Conservation (phyloP, 2,797 vertebrate species). For the Spinus pinus region DNA sequence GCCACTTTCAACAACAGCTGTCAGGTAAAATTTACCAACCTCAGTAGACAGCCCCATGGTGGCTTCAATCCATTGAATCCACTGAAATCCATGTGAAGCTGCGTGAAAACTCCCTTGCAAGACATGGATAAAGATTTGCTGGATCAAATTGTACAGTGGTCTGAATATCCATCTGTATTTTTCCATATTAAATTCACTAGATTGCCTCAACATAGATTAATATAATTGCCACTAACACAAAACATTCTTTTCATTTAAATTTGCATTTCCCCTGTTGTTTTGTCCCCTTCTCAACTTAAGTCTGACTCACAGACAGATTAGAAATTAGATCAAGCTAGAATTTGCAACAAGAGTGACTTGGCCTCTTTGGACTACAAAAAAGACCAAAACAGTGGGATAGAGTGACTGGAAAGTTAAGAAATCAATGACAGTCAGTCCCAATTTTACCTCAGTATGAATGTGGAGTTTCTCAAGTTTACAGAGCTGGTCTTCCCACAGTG, state of each 20-base stretch:
- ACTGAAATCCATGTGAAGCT: background rate
- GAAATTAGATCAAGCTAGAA: constrained; percentile 7
- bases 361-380: background rate
- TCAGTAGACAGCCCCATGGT: background rate
- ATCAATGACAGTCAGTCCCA: background rate
- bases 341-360: background rate
- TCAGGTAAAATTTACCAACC: background rate
- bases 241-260: background rate
- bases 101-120: background rate
- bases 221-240: background rate
- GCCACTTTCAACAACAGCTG: background rate
- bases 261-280: background rate
- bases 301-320: background rate
- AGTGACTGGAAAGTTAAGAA: background rate
- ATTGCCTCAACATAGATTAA: background rate
- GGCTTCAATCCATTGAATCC: background rate
- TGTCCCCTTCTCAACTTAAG: background rate
- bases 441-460: background rate
- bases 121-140: background rate
- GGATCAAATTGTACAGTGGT: fast-evolving
- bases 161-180: background rate
- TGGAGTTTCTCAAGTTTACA: background rate
- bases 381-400: background rate
- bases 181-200: background rate
- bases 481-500: background rate